Base-by-base conservation (phyloP, 2,888 invertebrate genomes). In the Metellina segmentata region DNA sequence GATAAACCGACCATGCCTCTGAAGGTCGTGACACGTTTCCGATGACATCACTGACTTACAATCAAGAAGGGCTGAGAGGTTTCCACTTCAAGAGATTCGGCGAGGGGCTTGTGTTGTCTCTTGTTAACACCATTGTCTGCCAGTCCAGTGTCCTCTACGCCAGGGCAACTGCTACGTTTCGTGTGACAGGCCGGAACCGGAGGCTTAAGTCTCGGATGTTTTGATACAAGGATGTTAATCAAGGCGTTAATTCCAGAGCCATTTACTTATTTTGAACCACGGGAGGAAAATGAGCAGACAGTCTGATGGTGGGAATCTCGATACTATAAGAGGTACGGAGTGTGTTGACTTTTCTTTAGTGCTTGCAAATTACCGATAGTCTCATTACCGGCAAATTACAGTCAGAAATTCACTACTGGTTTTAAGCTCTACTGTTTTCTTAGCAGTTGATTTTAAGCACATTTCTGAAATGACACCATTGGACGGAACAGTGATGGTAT, bases 1-100 rank as follows among this genome's bases (percentile, higher is more conserved):
- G 20, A n/a, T 77, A 1, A 79, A 52, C 52, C 51, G 19, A 52
- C n/a, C 20, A n/a, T 52, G 79, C 53, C n/a, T n/a, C 8, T 20
- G 79, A 79, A 79, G 79, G 79, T 79, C 79, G 19, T 79, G 53
- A 51, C 79, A 77, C 48, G 75, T 77, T 77, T 77, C n/a, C 48
- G 75, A 53, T 79, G 79, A 52, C 79, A 52, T 79, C 79, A 79
- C 20, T 79, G 51, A 52, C 79, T 53, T 52, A 78, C 49, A 52
- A 79, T 19, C 79, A 9, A 16, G 19, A 52, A 19, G 53, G 51
- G n/a, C 16, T 16, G 13, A 75, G 48, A 48, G 48, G 48, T 48
- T 16, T 11, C 75, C 34, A 77, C 48, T 77, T 49, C 48, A 7
- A 16, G 75, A 34, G 20, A 48, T 77, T 34, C 49, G 75, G n/a